phyloP scores from a whole-genome alignment of 1,140 invertebrate genomes.

The Steinernema khuongi region DNA sequence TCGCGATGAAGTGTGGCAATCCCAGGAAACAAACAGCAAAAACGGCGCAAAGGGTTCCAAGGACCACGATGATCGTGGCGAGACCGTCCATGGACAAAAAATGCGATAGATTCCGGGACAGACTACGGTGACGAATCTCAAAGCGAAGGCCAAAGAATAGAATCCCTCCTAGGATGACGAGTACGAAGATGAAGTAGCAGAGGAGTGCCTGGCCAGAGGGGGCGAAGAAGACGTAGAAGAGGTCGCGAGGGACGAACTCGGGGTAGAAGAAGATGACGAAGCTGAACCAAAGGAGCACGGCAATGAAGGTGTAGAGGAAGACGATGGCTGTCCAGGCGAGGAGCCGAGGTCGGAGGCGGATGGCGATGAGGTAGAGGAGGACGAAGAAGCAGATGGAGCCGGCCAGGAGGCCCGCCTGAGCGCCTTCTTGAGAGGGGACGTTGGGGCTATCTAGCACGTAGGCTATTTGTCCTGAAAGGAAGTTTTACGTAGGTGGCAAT shows the following conservation, averaged over 20 bases:
- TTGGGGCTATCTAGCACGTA: no score
- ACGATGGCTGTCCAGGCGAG: neutral
- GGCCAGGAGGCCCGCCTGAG: no score
- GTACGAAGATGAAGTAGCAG: neutral
- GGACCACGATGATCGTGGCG: neutral
- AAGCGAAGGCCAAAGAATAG: neutral
- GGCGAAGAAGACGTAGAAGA: neutral
- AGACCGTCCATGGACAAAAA: neutral
- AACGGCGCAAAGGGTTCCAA: neutral
- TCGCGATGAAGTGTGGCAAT: neutral
- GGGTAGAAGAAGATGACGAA: neutral
- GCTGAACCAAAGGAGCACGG: neutral
- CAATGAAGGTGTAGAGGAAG: neutral
- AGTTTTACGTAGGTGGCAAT: no score
- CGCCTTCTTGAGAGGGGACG: no score
- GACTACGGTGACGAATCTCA: neutral
- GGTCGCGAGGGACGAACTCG: neutral
- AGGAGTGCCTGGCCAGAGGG: neutral
- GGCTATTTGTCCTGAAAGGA: no score
- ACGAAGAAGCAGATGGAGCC: no score
- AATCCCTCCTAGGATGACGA: no score
- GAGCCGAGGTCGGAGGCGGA: neutral
- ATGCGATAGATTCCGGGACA: neutral
- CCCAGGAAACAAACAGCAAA: neutral
- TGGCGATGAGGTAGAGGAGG: neutral